These are phyloP conservation scores for Portevinia maculata DNA, from an alignment of 2,888 invertebrate species.

Conservation along the genomic window DNA sequence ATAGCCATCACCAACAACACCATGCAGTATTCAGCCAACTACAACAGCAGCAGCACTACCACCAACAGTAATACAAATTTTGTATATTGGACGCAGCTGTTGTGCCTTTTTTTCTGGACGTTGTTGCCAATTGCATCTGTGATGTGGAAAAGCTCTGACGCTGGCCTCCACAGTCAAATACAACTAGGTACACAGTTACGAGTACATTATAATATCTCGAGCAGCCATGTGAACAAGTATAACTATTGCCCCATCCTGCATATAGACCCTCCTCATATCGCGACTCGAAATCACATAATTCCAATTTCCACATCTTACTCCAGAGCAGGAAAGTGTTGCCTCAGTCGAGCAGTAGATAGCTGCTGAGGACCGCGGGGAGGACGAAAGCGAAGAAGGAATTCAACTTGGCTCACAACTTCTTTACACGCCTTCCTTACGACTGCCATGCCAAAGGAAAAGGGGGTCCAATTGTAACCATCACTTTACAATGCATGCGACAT, in stretches of 20 bases:
- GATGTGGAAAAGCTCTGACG: slow-evolving; percentile 63
- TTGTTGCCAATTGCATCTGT: slow-evolving; percentile 57
- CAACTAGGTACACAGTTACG: slow-evolving; percentile 66
- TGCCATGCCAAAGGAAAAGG: slow-evolving; percentile 39
- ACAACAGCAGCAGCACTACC: slow-evolving; percentile 11
- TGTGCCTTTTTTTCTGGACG: slow-evolving; percentile 31
- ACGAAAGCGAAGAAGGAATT: slow-evolving; percentile 58
- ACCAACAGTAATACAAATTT: slow-evolving; percentile 8
- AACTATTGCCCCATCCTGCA: slow-evolving; percentile 64
- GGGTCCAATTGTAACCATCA: slow-evolving; percentile 69
- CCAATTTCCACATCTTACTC: slow-evolving; percentile 73
- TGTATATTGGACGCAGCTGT: slow-evolving; percentile 54
- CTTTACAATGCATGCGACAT: slow-evolving; percentile 71
- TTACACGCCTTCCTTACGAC: slow-evolving; percentile 66
- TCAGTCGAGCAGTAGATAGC: slow-evolving; percentile 22
- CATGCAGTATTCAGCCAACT: slow-evolving; percentile 23
- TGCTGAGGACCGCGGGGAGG: slow-evolving; percentile 31
- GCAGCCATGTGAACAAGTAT: slow-evolving; percentile 70
- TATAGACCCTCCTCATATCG: slow-evolving; percentile 69
- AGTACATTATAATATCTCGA: slow-evolving; percentile 73
- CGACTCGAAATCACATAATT: slow-evolving; percentile 67
- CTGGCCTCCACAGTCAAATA: slow-evolving; percentile 57
- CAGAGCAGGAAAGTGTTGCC: slow-evolving; percentile 58
- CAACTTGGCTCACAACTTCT: slow-evolving; percentile 69
- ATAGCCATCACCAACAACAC: slow-evolving; percentile 62